A percentile compares a stretch with the other conserved stretches of the same genome.
Conservation (phyloP, 2,113 vertebrate species). For the Xiphorhynchus elegans region DNA sequence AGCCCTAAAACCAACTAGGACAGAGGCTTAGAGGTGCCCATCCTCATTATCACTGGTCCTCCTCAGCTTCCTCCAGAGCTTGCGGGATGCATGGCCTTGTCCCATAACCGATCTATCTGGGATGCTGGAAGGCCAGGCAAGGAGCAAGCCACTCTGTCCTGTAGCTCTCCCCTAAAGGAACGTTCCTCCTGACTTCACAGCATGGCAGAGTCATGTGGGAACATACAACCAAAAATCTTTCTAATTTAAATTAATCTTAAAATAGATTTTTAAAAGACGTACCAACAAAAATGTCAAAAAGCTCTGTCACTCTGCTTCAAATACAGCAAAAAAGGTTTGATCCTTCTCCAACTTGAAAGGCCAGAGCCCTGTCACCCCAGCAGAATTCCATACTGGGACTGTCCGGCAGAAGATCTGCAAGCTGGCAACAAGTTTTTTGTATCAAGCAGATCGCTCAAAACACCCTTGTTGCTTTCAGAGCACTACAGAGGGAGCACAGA, state of each 20-base stretch:
- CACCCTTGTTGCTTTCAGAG: neutral
- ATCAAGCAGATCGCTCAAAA: neutral
- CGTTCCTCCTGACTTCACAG: rapidly evolving
- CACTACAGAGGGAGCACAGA: neutral
- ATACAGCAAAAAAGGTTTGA: neutral
- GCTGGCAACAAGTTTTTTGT: neutral
- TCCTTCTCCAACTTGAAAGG: neutral
- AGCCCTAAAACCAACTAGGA: neutral
- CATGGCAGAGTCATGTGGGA: neutral
- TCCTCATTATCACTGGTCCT: neutral
- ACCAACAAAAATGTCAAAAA: neutral
- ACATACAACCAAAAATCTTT: neutral
- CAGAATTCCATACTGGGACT: neutral
- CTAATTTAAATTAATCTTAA: neutral
- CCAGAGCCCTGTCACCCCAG: neutral
- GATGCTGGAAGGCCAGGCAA: neutral
- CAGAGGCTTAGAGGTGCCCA: neutral
- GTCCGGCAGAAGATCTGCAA: neutral
- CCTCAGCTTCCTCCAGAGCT: neutral
- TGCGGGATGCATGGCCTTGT: rapidly evolving
- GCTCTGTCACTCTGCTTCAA: neutral
- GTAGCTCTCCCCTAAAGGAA: neutral
- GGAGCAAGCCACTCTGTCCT: neutral
- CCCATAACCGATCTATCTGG: neutral
- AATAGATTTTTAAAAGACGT: neutral